These are phyloP conservation scores for Dendropsophus ebraccatus DNA, from an alignment of 2,113 vertebrate species.

Conservation along the genomic window DNA sequence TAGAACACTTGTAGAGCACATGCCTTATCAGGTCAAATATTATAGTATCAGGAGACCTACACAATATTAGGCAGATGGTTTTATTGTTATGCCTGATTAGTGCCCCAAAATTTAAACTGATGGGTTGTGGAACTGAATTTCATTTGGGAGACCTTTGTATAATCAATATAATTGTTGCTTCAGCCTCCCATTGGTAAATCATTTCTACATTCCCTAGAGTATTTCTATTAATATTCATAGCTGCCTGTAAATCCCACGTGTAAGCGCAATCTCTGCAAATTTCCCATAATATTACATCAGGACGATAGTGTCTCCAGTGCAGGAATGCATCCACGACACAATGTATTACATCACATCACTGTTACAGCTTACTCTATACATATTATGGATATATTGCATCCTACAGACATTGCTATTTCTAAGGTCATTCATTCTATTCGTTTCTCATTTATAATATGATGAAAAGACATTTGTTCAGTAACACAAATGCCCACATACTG, in stretches of 20 bases:
- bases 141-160: not conserved
- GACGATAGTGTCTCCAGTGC: not conserved
- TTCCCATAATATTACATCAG: slow-evolving; percentile 35
- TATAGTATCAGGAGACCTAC: no score
- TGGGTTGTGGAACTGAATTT: not conserved
- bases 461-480: not conserved
- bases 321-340: not conserved
- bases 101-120: not conserved
- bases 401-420: not conserved
- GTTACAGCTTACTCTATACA: not conserved
- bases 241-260: not conserved
- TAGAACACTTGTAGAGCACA: no score
- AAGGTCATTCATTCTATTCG: not conserved
- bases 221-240: slow-evolving; percentile 5
- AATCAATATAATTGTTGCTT: not conserved
- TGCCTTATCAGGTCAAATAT: no score
- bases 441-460: not conserved
- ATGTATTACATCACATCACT: not conserved
- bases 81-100: no score
- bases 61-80: no score
- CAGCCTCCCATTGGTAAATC: not conserved
- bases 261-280: slow-evolving; percentile 2
- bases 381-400: not conserved
- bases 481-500: not conserved
- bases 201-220: not conserved